These are phyloP conservation scores for Stenopsyche tienmushanensis DNA, from an alignment of 1,140 invertebrate genomes.

Conservation along the genomic window DNA sequence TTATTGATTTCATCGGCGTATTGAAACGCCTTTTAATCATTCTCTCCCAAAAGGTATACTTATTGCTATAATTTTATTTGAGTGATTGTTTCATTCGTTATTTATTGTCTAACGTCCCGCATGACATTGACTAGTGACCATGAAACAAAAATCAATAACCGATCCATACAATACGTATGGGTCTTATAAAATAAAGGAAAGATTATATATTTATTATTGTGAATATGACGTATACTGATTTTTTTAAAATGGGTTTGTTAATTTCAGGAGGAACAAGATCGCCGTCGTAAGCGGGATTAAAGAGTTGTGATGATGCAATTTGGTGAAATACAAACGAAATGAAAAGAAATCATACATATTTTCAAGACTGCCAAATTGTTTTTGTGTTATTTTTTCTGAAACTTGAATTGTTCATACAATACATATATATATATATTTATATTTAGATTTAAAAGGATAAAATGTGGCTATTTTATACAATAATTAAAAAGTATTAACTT, in stretches of 20 bases:
- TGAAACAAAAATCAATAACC: not conserved
- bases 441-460: constrained; percentile 29
- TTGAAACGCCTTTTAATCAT: constrained; percentile 89
- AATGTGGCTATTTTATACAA: constrained; percentile 39
- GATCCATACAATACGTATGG: not conserved
- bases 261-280: constrained; percentile 54
- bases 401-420: constrained; percentile 15
- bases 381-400: constrained; percentile 23
- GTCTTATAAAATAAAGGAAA: too few species aligned
- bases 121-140: not conserved
- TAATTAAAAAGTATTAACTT: too few species aligned
- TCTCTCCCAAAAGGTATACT: constrained; percentile 80
- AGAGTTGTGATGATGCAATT: constrained; percentile 16
- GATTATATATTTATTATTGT: too few species aligned
- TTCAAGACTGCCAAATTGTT: constrained; percentile 39
- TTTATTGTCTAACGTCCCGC: not conserved
- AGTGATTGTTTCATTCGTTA: not conserved
- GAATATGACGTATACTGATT: too few species aligned
- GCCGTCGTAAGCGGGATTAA: constrained; percentile 54
- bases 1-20: constrained; percentile 89
- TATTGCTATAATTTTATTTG: not conserved
- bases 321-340: constrained; percentile 8
- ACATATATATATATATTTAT: constrained; percentile 21
- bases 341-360: constrained; percentile 32
- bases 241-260: constrained; percentile 1